These are phyloP conservation scores for Microtus pennsylvanicus DNA, from an alignment of 2,113 vertebrate species.

Conservation along the genomic window DNA sequence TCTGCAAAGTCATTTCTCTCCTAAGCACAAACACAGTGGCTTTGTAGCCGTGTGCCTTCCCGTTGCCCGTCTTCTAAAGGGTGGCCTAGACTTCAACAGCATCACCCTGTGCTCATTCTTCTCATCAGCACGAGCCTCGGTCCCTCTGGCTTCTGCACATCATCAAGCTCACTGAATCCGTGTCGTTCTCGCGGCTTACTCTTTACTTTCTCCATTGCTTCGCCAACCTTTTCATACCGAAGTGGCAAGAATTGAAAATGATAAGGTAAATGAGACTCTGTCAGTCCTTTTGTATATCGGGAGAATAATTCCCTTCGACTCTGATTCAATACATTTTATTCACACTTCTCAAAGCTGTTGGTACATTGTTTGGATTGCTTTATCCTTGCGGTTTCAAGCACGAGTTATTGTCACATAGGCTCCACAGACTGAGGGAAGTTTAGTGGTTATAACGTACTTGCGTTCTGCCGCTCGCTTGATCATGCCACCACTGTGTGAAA, in stretches of 20 bases:
- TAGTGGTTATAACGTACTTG: not conserved
- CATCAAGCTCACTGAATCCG: not conserved
- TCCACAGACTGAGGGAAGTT: not conserved
- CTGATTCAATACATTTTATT: slow-evolving; percentile 67
- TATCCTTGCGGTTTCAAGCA: slow-evolving; percentile 56
- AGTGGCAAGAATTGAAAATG: slow-evolving; percentile 71
- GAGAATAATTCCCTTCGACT: slow-evolving; percentile 71
- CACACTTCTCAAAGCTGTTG: slow-evolving; percentile 69
- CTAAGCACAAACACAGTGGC: slow-evolving; percentile 62
- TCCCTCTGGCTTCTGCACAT: slow-evolving; percentile 62
- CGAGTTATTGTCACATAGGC: slow-evolving; percentile 39
- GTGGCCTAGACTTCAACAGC: slow-evolving; percentile 1
- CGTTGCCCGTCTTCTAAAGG: slow-evolving; percentile 53
- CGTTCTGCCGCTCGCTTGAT: not conserved
- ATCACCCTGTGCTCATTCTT: slow-evolving; percentile 58
- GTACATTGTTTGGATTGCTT: slow-evolving; percentile 64
- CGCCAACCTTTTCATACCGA: slow-evolving; percentile 63
- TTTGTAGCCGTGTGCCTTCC: slow-evolving; percentile 41
- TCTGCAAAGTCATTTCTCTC: slow-evolving; percentile 64
- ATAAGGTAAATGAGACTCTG: slow-evolving; percentile 65
- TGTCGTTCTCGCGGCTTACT: slow-evolving; percentile 62
- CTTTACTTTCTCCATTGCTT: slow-evolving; percentile 31
- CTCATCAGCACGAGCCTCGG: slow-evolving; percentile 52
- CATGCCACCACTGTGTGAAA: not conserved
- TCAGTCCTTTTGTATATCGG: slow-evolving; percentile 54